Percentiles rank a stretch among this genome's conserved stretches.
Conservation (phyloP, 2,888 invertebrate genomes). For the Aleiodes leptofemur region DNA sequence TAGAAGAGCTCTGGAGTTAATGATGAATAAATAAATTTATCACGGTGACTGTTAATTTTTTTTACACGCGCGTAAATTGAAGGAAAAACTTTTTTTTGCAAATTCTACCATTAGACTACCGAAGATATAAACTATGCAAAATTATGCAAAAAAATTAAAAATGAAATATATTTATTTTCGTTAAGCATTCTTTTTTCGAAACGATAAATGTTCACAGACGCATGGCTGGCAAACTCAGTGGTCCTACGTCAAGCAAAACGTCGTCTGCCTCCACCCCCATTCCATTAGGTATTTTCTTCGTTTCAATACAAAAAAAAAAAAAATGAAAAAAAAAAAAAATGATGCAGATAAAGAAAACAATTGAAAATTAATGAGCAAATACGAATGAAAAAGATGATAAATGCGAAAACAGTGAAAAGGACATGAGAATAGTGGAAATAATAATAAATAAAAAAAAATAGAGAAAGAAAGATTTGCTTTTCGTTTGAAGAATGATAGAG, state of each 20-base stretch:
- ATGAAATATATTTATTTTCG: background rate
- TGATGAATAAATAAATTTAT: no score
- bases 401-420: slow-evolving; percentile 7
- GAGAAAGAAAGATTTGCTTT: slow-evolving; percentile 34
- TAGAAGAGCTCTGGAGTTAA: no score
- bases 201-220: slow-evolving; percentile 74
- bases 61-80: background rate
- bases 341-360: background rate
- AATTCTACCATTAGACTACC: background rate
- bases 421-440: slow-evolving; percentile 20
- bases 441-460: slow-evolving; percentile 31
- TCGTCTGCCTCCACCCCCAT: slow-evolving; percentile 75
- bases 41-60: no score
- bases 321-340: slow-evolving; percentile 14
- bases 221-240: slow-evolving; percentile 76
- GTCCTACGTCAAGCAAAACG: slow-evolving; percentile 75
- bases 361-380: slow-evolving; percentile 45
- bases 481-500: slow-evolving; percentile 23
- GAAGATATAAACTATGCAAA: no score
- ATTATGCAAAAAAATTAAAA: no score
- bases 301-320: slow-evolving; percentile 59
- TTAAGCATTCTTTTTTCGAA: slow-evolving; percentile 58
- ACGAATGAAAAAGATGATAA: slow-evolving; percentile 50
- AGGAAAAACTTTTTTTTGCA: background rate
- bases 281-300: slow-evolving; percentile 71